Evolutionary conservation across 1,140 invertebrate species (phyloP).

Genomic region (Ladona fulva): DNA sequence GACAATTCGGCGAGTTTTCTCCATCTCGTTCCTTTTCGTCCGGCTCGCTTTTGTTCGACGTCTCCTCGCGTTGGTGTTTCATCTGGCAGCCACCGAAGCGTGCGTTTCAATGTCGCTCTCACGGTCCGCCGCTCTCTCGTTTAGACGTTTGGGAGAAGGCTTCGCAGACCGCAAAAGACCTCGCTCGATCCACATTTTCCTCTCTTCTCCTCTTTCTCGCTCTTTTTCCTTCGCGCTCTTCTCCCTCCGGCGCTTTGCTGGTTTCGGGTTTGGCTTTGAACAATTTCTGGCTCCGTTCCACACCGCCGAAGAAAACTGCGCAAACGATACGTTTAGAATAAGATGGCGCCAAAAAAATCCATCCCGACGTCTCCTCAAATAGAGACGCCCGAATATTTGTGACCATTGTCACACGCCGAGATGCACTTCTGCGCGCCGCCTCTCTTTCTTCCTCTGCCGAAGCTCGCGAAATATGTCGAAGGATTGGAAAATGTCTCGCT

Average conservation of each 20-base stretch:
- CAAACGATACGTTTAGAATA: no score
- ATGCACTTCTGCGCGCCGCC: no score
- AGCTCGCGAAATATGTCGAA: no score
- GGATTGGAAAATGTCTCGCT: no score
- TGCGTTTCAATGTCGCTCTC: not conserved
- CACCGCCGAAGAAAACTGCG: no score
- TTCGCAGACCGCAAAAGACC: conserved; percentile 2
- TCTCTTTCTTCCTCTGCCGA: no score
- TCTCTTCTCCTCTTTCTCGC: not conserved
- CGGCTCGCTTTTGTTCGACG: not conserved
- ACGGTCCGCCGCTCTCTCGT: not conserved
- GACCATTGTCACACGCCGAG: no score
- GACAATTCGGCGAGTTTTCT: not conserved
- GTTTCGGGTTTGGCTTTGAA: no score
- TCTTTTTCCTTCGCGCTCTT: not conserved
- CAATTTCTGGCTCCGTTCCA: no score
- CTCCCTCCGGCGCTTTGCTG: not conserved
- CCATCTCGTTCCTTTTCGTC: not conserved
- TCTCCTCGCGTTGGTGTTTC: not conserved
- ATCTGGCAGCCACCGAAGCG: conserved; percentile 1
- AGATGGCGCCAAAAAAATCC: no score
- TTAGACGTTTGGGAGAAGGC: not conserved
- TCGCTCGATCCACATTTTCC: not conserved
- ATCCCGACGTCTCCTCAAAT: no score
- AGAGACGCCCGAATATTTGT: no score